phyloP scores from a whole-genome alignment of 2,888 invertebrate genomes.

The Germaria angustata region DNA sequence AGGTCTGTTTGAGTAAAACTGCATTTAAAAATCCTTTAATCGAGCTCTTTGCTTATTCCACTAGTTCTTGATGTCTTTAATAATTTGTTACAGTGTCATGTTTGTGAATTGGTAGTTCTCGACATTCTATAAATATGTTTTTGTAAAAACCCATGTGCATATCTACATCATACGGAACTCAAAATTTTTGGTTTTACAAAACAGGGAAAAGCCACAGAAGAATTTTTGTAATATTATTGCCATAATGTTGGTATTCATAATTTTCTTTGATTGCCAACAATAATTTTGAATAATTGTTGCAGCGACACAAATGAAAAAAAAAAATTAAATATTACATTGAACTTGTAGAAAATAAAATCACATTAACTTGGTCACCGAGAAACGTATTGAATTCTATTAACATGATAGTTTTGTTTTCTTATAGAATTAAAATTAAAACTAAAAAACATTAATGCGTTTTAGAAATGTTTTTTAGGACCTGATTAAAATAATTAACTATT shows the following conservation, averaged over 20 bases:
- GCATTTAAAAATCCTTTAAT: slow-evolving; percentile 1
- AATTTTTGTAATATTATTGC: too few species aligned
- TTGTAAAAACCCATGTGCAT: slow-evolving; percentile 25
- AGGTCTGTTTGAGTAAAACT: background rate
- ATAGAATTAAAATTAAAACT: slow-evolving; percentile 7
- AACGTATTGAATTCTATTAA: too few species aligned
- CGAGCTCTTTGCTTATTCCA: background rate
- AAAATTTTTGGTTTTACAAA: background rate
- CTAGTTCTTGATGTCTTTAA: slow-evolving; percentile 24
- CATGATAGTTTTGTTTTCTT: background rate
- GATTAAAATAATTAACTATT: too few species aligned
- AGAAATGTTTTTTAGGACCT: background rate
- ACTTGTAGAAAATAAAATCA: slow-evolving; percentile 11
- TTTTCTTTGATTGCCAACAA: slow-evolving; percentile 35
- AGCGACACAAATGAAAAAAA: slow-evolving; percentile 37
- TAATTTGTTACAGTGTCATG: slow-evolving; percentile 55
- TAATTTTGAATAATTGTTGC: slow-evolving; percentile 59
- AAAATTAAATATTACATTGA: slow-evolving; percentile 17
- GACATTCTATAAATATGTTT: slow-evolving; percentile 36
- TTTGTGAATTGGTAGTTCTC: slow-evolving; percentile 54
- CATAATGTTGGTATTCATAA: background rate
- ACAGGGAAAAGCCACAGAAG: slow-evolving; percentile 27
- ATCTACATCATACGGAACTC: slow-evolving; percentile 20
- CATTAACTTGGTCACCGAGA: slow-evolving; percentile 1
- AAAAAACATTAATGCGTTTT: too few species aligned